Conservation (phyloP, 1,140 invertebrate species). For the Xylocopa sonorina region DNA sequence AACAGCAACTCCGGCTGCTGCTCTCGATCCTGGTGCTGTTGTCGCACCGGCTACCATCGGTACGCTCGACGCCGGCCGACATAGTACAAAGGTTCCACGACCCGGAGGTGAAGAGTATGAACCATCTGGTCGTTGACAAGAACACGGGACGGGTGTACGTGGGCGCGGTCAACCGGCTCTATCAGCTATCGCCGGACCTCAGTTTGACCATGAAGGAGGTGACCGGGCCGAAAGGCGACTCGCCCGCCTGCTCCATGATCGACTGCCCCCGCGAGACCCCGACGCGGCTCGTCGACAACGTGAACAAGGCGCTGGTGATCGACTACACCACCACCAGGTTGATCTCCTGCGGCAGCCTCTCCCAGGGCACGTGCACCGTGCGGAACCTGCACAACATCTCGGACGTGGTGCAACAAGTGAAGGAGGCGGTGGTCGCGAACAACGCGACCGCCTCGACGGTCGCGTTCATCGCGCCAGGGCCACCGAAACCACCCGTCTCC, state of each 20-base stretch:
- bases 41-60: constrained; percentile 79
- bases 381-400: constrained; percentile 94
- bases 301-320: constrained; percentile 97
- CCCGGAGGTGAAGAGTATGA: constrained; percentile 85
- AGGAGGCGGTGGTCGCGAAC: constrained; percentile 96
- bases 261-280: constrained; percentile 89
- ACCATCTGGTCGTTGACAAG: constrained; percentile 95
- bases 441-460: constrained; percentile 97
- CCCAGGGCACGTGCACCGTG: constrained; percentile 95
- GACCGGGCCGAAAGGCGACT: constrained; percentile 96
- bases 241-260: constrained; percentile 92
- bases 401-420: constrained; percentile 88
- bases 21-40: constrained; percentile 74
- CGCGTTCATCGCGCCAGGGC: constrained; percentile 97
- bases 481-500: constrained; percentile 92
- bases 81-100: constrained; percentile 86
- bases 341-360: constrained; percentile 96
- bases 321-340: constrained; percentile 94
- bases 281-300: constrained; percentile 92
- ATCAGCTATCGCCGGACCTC: constrained; percentile 94
- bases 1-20: constrained; percentile 47
- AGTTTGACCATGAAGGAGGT: constrained; percentile 88
- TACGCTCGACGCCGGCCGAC: constrained; percentile 82
- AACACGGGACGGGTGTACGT: constrained; percentile 96
- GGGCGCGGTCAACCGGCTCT: constrained; percentile 96